These are phyloP conservation scores for Larimichthys polyactis DNA, from an alignment of 2,113 vertebrate genomes.

Conservation along the genomic window DNA sequence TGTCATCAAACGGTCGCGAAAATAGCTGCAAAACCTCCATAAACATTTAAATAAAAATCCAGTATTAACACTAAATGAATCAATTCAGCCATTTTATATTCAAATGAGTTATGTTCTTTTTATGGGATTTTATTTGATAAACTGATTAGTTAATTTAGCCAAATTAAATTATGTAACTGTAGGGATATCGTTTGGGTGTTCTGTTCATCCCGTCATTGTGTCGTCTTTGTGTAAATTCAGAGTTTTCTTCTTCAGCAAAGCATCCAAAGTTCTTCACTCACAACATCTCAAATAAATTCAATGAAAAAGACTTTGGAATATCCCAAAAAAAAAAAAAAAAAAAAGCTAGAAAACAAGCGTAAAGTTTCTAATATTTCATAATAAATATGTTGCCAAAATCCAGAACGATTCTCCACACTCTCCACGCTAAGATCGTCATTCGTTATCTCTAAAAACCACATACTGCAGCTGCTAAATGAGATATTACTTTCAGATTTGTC, in stretches of 20 bases:
- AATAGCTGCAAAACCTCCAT: neutral
- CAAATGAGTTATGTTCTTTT: neutral
- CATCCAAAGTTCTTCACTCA: neutral
- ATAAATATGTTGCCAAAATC: neutral
- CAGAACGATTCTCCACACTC: neutral
- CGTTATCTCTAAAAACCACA: neutral
- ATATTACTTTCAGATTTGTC: constrained; percentile 5
- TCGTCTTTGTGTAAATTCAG: neutral
- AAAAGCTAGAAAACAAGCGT: neutral
- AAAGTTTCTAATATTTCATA: neutral
- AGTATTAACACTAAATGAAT: neutral
- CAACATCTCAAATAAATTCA: neutral
- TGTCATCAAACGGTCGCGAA: neutral
- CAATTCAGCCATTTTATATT: neutral
- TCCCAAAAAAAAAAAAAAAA: too few relatives aligned
- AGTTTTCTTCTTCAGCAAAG: neutral
- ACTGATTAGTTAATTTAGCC: neutral
- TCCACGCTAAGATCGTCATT: neutral
- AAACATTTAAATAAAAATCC: neutral
- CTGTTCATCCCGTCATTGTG: neutral
- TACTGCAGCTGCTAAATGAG: neutral
- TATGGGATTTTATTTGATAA: neutral
- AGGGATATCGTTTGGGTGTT: neutral
- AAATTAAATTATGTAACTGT: neutral
- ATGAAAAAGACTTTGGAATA: neutral